Evolutionary conservation across 1,140 invertebrate genomes (phyloP), one percentile per base, ranked within the genome.

Genomic region (Eueides isabella): DNA sequence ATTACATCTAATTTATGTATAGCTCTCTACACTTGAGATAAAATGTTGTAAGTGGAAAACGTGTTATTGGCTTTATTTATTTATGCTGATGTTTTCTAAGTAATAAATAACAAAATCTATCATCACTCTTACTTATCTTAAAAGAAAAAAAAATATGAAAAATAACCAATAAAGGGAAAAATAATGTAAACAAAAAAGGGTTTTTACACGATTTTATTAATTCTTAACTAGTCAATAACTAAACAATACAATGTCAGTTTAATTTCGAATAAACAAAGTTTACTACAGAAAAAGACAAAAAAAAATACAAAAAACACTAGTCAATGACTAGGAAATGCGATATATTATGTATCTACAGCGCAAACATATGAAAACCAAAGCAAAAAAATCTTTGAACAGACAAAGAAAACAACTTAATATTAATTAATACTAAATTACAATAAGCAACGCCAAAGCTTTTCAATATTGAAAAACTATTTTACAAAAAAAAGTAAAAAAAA

Each of bases 151-250:
- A 19, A 19, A 44, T 19, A 19, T 44, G 7, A n/a, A 44, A 7
- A 19, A 6, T 16, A 6, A 19, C 41, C 14, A 3, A 38, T 38
- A 38, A 38, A 44, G 16, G 19, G 41, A 44, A 23, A 7, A 2
- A 23, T 55, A 26, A 55, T 48, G 41, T 63, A 31, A 31, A 31
- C 33, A 28, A 64, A 72, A 9, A 44, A 7, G 38, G 38, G 9
- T 33, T 70, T 74, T 74, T 70, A 66, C 30, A 74, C 61, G 67
- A 66, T 70, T 74, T 70, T 70, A 74, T 74, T 74, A 61, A 66
- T 33, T 41, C 29, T 12, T 63, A 44, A 72, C 41, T 35, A 29
- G 63, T 72, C 71, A 61, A 67, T 30, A 67, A 66, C 31, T 72
- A 72, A 72, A 67, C 48, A 72, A 55, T 55, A 55, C 23, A 55